These are phyloP conservation scores for Helicolenus hilgendorfi DNA, from an alignment of 2,797 vertebrate species.

Conservation along the genomic window DNA sequence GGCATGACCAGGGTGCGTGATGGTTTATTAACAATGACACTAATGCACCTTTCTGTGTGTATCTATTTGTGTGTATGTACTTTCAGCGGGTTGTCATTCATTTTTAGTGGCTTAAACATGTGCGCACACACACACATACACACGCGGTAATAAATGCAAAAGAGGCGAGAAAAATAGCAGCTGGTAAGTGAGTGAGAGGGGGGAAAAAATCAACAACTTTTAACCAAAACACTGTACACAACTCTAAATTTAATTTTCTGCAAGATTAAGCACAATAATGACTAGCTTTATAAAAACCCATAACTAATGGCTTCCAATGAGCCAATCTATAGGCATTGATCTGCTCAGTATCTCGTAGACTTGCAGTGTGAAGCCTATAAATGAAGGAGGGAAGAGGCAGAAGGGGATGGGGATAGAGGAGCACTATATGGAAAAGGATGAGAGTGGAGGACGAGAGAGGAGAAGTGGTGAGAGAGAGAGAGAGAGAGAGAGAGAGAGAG, in stretches of 20 bases:
- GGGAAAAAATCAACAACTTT: constrained; percentile 88
- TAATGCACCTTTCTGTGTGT: constrained; percentile 14
- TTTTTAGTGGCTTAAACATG: constrained; percentile 7
- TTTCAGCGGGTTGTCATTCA: constrained; percentile 34
- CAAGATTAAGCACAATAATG: constrained; percentile 97
- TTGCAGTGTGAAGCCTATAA: constrained; percentile 76
- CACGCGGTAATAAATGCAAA: constrained; percentile 62
- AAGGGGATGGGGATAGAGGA: not conserved
- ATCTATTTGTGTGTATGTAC: not conserved
- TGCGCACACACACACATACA: not conserved
- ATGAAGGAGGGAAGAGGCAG: constrained; percentile 55
- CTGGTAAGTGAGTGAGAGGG: constrained; percentile 81
- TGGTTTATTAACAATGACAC: constrained; percentile 66
- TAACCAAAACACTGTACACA: constrained; percentile 91
- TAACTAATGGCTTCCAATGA: constrained; percentile 94
- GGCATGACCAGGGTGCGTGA: constrained; percentile 67
- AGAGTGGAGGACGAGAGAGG: not conserved
- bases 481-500: not conserved
- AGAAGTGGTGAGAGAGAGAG: not conserved
- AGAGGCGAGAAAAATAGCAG: constrained; percentile 76
- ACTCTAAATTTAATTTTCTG: constrained; percentile 97
- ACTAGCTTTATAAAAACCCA: constrained; percentile 94
- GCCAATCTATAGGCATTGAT: constrained; percentile 94
- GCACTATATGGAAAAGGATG: not conserved
- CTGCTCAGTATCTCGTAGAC: constrained; percentile 90